Evolutionary conservation across 2,797 vertebrate species (phyloP).

Genomic region (Gallirallus australis): DNA sequence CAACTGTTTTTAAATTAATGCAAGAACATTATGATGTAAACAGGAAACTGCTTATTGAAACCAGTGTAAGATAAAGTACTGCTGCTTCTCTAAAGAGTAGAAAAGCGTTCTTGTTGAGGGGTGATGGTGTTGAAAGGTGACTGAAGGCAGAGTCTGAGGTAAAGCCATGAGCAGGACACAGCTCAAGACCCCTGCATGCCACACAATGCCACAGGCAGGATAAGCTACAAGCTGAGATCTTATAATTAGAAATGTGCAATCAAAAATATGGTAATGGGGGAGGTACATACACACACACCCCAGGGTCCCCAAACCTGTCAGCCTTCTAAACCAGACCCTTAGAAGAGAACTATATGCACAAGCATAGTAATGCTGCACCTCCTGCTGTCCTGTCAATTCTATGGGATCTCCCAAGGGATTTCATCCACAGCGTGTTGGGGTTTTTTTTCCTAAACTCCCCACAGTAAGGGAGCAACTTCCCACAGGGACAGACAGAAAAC

Average conservation of each 20-base stretch:
- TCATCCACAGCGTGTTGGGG: neutral
- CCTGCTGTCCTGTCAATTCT: accelerated
- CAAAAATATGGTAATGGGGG: neutral
- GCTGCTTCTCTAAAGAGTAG: neutral
- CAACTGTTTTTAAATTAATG: neutral
- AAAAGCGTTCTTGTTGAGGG: neutral
- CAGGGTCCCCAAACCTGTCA: neutral
- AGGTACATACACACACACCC: accelerated
- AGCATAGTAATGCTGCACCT: neutral
- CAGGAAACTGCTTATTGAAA: neutral
- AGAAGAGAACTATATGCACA: neutral
- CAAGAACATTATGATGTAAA: neutral
- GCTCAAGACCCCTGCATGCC: neutral
- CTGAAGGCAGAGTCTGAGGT: neutral
- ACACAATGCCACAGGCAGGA: neutral
- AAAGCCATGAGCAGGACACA: neutral
- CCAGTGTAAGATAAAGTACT: neutral
- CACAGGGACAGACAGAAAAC: neutral
- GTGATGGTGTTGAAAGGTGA: accelerated
- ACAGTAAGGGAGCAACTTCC: neutral
- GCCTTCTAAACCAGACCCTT: neutral
- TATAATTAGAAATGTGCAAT: accelerated
- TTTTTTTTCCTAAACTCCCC: neutral
- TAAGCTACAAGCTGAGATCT: accelerated
- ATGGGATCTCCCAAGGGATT: neutral